These are phyloP conservation scores for Cantharis rustica DNA, from an alignment of 2,888 invertebrate species.

Conservation along the genomic window DNA sequence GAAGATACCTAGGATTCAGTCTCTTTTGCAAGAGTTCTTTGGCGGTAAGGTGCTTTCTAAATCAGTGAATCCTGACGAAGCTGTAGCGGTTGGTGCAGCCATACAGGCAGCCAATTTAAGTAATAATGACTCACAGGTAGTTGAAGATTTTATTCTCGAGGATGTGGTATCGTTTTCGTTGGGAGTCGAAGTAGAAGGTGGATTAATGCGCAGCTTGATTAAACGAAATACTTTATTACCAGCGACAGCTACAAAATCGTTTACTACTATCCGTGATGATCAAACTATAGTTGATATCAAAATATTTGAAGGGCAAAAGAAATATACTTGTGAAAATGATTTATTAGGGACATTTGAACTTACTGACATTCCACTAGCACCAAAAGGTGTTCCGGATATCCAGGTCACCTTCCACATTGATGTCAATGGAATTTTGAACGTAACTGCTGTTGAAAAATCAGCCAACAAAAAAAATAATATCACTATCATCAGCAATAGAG, in stretches of 20 bases:
- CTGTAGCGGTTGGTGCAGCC: slow-evolving; percentile 91
- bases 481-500: slow-evolving; percentile 98
- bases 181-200: slow-evolving; percentile 84
- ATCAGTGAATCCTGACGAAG: slow-evolving; percentile 92
- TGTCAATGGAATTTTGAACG: slow-evolving; percentile 92
- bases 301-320: slow-evolving; percentile 86
- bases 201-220: slow-evolving; percentile 90
- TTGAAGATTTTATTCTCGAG: slow-evolving; percentile 62
- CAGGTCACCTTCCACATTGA: slow-evolving; percentile 93
- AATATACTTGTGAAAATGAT: slow-evolving; percentile 89
- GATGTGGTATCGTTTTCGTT: slow-evolving; percentile 86
- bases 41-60: slow-evolving; percentile 85
- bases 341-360: slow-evolving; percentile 91
- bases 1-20: slow-evolving; percentile 92
- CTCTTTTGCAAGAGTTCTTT: slow-evolving; percentile 87
- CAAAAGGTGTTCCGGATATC: slow-evolving; percentile 75
- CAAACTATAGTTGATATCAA: slow-evolving; percentile 88
- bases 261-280: slow-evolving; percentile 92
- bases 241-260: slow-evolving; percentile 87
- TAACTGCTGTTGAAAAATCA: slow-evolving; percentile 98
- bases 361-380: slow-evolving; percentile 89
- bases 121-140: neutral
- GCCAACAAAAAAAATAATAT: slow-evolving; percentile 99
- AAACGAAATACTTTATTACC: slow-evolving; percentile 93
- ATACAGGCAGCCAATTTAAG: slow-evolving; percentile 88